Evolutionary conservation across 2,888 invertebrate species (phyloP).

Genomic region (Mayetiola destructor): DNA sequence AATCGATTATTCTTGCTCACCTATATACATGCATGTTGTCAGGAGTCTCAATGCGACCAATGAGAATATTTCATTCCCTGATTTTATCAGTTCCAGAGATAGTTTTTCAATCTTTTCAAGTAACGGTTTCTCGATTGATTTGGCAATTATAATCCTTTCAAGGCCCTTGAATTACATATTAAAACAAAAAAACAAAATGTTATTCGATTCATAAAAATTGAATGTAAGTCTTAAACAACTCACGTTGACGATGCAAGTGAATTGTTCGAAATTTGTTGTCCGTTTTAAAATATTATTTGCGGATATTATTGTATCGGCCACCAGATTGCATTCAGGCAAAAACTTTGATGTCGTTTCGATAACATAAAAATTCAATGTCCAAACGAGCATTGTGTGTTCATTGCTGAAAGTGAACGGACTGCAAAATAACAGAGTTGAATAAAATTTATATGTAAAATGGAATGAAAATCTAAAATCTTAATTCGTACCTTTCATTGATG

Average conservation of each 20-base stretch:
- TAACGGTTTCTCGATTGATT: constrained; percentile 39
- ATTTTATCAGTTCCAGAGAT: constrained; percentile 51
- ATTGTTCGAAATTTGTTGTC: constrained; percentile 34
- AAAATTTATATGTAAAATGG: not conserved
- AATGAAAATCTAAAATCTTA: not conserved
- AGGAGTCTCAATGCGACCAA: constrained; percentile 59
- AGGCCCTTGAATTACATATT: constrained; percentile 38
- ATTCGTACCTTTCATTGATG: constrained; percentile 31
- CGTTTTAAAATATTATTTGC: constrained; percentile 39
- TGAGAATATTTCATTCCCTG: constrained; percentile 52
- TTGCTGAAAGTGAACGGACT: constrained; percentile 35
- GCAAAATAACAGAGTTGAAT: constrained; percentile 14
- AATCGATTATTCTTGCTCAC: constrained; percentile 34
- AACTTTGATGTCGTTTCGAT: constrained; percentile 56
- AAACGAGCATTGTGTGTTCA: constrained; percentile 53
- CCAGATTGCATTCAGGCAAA: constrained; percentile 43
- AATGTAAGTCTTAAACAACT: constrained; percentile 29
- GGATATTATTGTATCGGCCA: constrained; percentile 42
- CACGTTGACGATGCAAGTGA: constrained; percentile 39
- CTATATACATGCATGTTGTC: constrained; percentile 64
- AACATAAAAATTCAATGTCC: constrained; percentile 61
- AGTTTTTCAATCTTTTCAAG: constrained; percentile 51
- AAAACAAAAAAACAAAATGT: not conserved
- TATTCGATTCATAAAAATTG: not conserved
- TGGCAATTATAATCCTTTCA: constrained; percentile 51